Base-by-base conservation (phyloP, 2,113 vertebrate species). In the Oreocharis arfaki region DNA sequence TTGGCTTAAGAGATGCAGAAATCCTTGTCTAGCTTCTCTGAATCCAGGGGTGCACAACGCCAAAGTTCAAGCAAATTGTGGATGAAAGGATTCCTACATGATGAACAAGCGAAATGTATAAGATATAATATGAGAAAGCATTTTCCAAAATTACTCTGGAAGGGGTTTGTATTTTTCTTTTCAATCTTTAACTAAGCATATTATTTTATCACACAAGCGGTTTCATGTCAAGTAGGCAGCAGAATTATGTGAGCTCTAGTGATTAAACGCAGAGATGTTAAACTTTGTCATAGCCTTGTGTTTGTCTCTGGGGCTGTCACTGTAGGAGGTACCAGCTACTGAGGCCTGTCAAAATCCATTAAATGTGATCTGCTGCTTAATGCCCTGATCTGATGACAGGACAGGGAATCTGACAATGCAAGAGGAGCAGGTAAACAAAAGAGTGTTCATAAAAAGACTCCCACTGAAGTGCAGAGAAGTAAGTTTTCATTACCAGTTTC, bases 251-350 rank as follows among this genome's bases (percentile, higher is more conserved):
- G 84, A 96, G 82, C 79, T 88, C 82, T 92, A 90, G 79, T 92
- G 95, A 96, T 96, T 96, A 96, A 96, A 88, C 73, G 90, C 30
- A 95, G 85, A 92, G 78, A 93, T 89, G 79, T 95, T 96, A 96
- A 96, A 95, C 79, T 92, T 94, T 96, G 93, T 96, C 90, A 90
- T 32, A 85, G 91, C 47, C 95, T 84, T 90, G 64, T 94, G 92
- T 93, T 93, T 96, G 73, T 96, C 90, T 95, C 95, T 92, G 47
- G 71, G 90, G 88, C 60, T 96, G 93, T 93, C 79, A 81, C 92
- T 86, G 37, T 95, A 93, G 93, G 95, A 96, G 95, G 93, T 95
- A 86, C 85, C 85, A 96, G 83, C 71, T 92, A 94, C 93, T 84
- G 88, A 96, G 83, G 57, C 64, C 85, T 93, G 90, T 93, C 96